Base-by-base conservation (phyloP, 2,113 vertebrate genomes). In the Beaufortia kweichowensis region DNA sequence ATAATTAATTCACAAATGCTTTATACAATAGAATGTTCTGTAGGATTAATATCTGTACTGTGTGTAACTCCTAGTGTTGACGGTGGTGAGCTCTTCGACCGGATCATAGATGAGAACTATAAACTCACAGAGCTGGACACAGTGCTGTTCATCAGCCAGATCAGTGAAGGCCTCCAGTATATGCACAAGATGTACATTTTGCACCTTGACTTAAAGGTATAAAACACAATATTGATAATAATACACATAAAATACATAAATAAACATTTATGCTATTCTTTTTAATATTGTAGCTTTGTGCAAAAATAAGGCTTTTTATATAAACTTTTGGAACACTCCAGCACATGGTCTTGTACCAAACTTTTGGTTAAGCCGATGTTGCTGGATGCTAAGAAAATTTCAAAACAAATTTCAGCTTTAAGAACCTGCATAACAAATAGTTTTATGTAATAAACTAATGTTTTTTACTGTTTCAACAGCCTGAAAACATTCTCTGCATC, bases 131-230 rank as follows among this genome's bases (percentile, higher is more conserved):
- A 99, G 87, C 85, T 96, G 81, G 97, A 98, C 84, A 94, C 95
- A 1, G 93, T 99, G 82, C 86, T 95, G 3, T 98, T 98, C 79
- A 92, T 95, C 75, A 94, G 91, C 46, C 96, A 99, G 85, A 98
- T 99, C 85, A 95, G 94, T 74, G 96, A 98, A 79, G 97, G 96
- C 10, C 91, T 99, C 82, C 92, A 93, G 70, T 94, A 97, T 86
- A 98, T 99, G 97, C 97, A 99, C 43, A 95, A 95, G 84, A 98
- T 96, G 95, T 98, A 98, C 82, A 98, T 99, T 82, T 92, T 99
- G 10, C 97, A 99, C 79, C 90, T 99, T 33, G 97, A 98, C 86
- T 91, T 99, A 75, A 99, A 99, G 95, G 97, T 99, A 91, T 56
- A 12, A 33, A 53, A 56, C 14, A 48, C 17, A 35, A 31, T 48